Base-by-base conservation (phyloP, 2,797 vertebrate species). In the Helostoma temminkii region DNA sequence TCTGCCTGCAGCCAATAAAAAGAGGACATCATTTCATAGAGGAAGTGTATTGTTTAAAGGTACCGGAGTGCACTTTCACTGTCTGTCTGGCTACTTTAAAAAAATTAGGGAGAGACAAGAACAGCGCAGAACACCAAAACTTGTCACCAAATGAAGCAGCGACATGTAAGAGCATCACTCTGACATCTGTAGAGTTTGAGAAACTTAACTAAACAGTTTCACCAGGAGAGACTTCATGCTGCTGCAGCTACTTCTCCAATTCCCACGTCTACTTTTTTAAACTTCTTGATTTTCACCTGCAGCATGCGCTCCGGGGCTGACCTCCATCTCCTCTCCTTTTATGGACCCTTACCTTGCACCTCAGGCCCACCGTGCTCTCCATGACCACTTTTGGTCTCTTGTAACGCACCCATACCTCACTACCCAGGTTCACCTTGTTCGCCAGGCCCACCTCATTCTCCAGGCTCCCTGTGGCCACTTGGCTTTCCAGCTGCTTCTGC, bases 391-490 rank as follows among this genome's bases (percentile, higher is more conserved):
- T 78, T 43, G 25, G 70, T 50, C 81, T 84, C 28, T 34, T 79
- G 70, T 76, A 21, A 67, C 50, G 56, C 49, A 46, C 37, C 55
- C 15, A 11, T 16, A 43, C 42, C 68, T 71, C 41, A 21, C 62
- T 60, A 80, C 37, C 58, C 64, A 53, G 66, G 50, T 48, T 42
- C 28, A 15, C 42, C 42, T 43, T 43, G 42, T 43, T 43, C 19
- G 21, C 63, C 65, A 14, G 45, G 52, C 94, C 30, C 49, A 45
- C 65, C 71, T 74, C 24, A 37, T 59, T 72, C 54, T 71, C 62
- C 56, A 25, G 28, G 73, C 95, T 82, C 86, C 83, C 87, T 8
- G 57, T 78, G 82, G 75, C 81, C 88, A 62, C 76, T 74, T 37
- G 73, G 69, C 58, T 85, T 75, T 84, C 81, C 66, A 74, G 68